phyloP scores from a whole-genome alignment of 2,113 vertebrate species.

The Apteryx owenii region DNA sequence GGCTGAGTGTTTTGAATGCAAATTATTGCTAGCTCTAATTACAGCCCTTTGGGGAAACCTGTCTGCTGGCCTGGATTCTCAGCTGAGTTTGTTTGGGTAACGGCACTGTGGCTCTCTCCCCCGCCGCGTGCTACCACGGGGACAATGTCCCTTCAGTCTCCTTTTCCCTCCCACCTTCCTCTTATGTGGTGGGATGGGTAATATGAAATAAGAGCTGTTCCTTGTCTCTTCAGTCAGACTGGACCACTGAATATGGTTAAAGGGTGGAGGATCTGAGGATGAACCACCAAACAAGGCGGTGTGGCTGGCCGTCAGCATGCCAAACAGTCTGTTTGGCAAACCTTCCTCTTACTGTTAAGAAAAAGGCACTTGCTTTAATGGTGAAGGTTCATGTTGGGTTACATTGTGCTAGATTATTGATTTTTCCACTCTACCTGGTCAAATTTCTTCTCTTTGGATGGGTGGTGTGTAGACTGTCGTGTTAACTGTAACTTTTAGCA shows the following conservation, averaged over 20 bases:
- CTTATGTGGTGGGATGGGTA: not conserved
- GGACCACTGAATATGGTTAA: not conserved
- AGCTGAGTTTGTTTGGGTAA: not conserved
- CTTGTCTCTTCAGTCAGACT: not conserved
- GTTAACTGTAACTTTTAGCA: not conserved
- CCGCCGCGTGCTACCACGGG: not conserved
- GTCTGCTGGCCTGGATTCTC: not conserved
- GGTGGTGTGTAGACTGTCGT: not conserved
- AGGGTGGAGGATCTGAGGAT: not conserved
- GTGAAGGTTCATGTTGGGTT: not conserved
- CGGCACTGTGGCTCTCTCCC: not conserved
- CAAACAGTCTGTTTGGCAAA: not conserved
- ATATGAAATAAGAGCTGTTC: not conserved
- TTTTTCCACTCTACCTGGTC: not conserved
- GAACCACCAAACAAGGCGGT: not conserved
- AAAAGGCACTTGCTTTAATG: not conserved
- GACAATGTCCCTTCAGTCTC: accelerated
- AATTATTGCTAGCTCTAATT: not conserved
- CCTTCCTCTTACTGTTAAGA: not conserved
- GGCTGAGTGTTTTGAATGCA: not conserved
- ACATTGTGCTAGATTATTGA: not conserved
- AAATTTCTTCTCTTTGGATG: not conserved
- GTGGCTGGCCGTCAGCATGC: accelerated
- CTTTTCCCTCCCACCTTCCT: not conserved
- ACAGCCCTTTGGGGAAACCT: not conserved